A percentile compares a stretch with the other conserved stretches of the same genome.
These are phyloP conservation scores for Trypoxylus dichotomus DNA, from an alignment of 1,140 invertebrate genomes.

Conservation along the genomic window DNA sequence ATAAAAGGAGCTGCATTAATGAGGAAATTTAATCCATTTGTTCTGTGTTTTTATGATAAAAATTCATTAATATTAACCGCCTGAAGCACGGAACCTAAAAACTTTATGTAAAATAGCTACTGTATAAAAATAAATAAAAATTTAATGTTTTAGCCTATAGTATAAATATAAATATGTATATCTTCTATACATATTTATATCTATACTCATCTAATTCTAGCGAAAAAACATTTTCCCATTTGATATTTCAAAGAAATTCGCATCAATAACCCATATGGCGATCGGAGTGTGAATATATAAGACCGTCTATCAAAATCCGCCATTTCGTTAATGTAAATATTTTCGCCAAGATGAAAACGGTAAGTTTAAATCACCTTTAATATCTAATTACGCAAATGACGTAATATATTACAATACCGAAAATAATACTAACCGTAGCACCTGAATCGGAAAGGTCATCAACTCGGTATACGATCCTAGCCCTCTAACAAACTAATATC, in stretches of 20 bases:
- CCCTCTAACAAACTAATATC: background rate
- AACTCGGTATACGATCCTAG: background rate
- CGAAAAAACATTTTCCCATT: background rate
- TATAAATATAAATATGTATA: no score
- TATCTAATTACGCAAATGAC: background rate
- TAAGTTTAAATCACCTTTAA: background rate
- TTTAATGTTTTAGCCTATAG: no score
- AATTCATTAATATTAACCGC: no score
- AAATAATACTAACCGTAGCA: background rate
- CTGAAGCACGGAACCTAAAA: no score
- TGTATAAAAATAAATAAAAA: no score
- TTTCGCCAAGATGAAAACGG: constrained; percentile 22
- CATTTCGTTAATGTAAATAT: background rate
- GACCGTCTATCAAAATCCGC: background rate
- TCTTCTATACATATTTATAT: background rate
- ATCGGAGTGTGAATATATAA: constrained; percentile 4
- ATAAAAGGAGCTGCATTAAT: no score
- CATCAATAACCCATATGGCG: background rate
- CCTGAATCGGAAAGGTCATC: background rate
- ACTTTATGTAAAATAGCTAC: no score
- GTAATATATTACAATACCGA: background rate
- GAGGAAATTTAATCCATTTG: no score
- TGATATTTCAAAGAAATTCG: background rate
- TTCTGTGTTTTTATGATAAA: no score
- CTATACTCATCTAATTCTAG: background rate